Evolutionary conservation across 2,113 vertebrate species (phyloP).

Genomic region (Rhodinocichla rosea): DNA sequence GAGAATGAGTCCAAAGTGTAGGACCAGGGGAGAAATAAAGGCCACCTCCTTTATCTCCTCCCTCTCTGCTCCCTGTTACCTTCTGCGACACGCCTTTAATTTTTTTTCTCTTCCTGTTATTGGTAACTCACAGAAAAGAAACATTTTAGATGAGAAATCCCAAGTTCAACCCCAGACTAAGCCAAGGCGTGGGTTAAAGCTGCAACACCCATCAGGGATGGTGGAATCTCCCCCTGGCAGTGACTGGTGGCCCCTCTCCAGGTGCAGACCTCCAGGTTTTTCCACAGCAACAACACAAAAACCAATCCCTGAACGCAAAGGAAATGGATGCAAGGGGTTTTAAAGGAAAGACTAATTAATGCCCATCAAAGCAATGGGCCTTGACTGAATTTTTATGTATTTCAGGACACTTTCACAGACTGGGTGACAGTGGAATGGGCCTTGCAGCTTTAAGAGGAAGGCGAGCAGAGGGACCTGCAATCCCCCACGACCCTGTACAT

Average conservation of each 20-base stretch:
- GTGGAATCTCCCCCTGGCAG: neutral
- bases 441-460: slow-evolving; percentile 35
- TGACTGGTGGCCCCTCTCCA: neutral
- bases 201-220: neutral
- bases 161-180: slow-evolving; percentile 7
- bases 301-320: neutral
- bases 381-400: neutral
- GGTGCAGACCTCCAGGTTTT: neutral
- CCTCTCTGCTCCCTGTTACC: neutral
- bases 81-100: neutral
- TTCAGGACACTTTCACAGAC: neutral
- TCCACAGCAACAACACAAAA: neutral
- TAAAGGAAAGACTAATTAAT: neutral
- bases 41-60: neutral
- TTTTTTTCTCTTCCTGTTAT: neutral
- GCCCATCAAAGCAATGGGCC: neutral
- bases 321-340: neutral
- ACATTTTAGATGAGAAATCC: slow-evolving; percentile 50
- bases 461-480: slow-evolving; percentile 52
- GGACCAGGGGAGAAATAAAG: neutral
- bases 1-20: slow-evolving; percentile 97
- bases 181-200: neutral
- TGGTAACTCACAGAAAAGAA: neutral
- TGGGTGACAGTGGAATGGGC: neutral
- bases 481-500: slow-evolving; percentile 80